Base-by-base conservation (phyloP, 2,888 invertebrate species). In the Hydriomena furcata region DNA sequence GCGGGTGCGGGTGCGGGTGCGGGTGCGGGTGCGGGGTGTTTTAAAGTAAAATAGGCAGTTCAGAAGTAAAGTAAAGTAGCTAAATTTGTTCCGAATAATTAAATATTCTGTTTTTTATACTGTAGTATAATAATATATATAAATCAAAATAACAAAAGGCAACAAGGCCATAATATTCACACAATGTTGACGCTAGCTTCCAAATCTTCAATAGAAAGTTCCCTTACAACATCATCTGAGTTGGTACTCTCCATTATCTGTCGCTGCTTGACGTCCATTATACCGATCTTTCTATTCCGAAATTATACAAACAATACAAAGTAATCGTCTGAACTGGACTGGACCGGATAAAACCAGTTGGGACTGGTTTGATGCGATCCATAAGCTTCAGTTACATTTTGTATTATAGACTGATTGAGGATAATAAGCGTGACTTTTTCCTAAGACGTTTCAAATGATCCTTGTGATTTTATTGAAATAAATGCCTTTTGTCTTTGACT, bases 261-360 rank as follows among this genome's bases (percentile, higher is more conserved):
- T 10, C 49, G 24, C 49, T 11, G 49, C 42, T 25, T 42, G 49
- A 49, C 37, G 42, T 43, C 36, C 20, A 35, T 48, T 48, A 28
- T 41, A 24, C 28, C 38, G 13, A 40, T 41, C 35, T 32, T 32
- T 49, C 21, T 1, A 23, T 13, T 30, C 35, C 44, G 21, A 44
- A 44, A 32, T 38, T n/a, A 32, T 12, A 8, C 40, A 32, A 37
- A 32, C 46, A 38, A 35, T 35, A 35, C 13, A 10, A 41, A 25
- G 24, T 46, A 31, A 21, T 45, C 20, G 34, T 7, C 35, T 1
- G 7, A 38, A 32, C 31, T 6, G 13, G 38, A 31, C 37, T 5
- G 30, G 23, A 13, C 41, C 7, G 37, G 41, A 6, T 36, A 17
- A 4, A 3, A 36, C 41, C 30, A 12, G 48, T 36, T 17, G 6